Conservation (phyloP, 2,888 invertebrate species). For the Epinotia nisella region DNA sequence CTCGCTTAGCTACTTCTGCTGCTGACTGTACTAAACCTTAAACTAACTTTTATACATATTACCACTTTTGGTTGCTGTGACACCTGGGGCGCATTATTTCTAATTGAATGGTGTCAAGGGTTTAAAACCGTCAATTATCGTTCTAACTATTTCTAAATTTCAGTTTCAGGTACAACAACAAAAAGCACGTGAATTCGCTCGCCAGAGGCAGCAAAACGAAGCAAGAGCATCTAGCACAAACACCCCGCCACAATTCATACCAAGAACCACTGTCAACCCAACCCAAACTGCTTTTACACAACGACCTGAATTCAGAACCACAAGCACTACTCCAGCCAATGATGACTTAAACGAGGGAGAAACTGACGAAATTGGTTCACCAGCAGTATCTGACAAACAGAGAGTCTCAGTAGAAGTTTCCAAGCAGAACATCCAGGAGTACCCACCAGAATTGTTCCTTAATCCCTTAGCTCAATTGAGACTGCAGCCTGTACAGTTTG, state of each 20-base stretch:
- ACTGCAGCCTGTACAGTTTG: slow-evolving; percentile 66
- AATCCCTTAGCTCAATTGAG: slow-evolving; percentile 72
- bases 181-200: slow-evolving; percentile 67
- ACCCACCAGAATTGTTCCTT: slow-evolving; percentile 73
- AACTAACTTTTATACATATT: no score
- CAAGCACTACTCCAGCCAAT: slow-evolving; percentile 60
- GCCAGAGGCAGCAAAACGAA: slow-evolving; percentile 66
- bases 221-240: slow-evolving; percentile 58
- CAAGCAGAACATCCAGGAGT: slow-evolving; percentile 74
- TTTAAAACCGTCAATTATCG: no score
- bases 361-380: slow-evolving; percentile 55
- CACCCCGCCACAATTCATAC: slow-evolving; percentile 65
- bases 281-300: slow-evolving; percentile 59
- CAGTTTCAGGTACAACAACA: slow-evolving; percentile 75
- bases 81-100: no score
- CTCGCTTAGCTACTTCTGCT: no score
- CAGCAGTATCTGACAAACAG: slow-evolving; percentile 51
- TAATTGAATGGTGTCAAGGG: no score
- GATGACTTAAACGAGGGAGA: slow-evolving; percentile 67
- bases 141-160: slow-evolving; percentile 41
- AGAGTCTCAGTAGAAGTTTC: slow-evolving; percentile 73
- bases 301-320: slow-evolving; percentile 53
- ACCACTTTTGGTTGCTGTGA: no score
- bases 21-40: no score
- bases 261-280: slow-evolving; percentile 57